Evolutionary conservation across 2,797 vertebrate genomes (phyloP).

Genomic region (Arctocebus calabarensis): DNA sequence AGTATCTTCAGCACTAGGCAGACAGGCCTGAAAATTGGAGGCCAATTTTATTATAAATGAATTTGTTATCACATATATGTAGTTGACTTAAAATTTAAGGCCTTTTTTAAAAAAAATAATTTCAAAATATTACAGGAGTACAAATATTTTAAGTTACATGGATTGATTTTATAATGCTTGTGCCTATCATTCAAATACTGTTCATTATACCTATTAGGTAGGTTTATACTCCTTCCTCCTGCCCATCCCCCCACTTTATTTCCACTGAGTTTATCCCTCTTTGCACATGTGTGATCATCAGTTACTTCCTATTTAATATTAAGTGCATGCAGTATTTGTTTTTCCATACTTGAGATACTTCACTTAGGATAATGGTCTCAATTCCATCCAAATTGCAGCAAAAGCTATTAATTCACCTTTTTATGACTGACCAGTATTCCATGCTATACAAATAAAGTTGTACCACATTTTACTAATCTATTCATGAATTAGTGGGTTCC

Average conservation of each 20-base stretch:
- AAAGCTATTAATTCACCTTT: background rate
- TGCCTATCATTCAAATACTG: background rate
- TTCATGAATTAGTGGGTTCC: background rate
- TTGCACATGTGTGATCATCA: background rate
- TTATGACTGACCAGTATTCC: background rate
- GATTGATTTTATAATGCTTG: background rate
- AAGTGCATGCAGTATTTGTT: fast-evolving
- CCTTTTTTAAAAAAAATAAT: background rate
- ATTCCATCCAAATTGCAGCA: background rate
- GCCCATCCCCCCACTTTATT: background rate
- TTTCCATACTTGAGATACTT: background rate
- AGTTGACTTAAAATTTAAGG: background rate
- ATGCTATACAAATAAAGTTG: background rate
- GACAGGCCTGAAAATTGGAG: background rate
- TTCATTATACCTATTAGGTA: background rate
- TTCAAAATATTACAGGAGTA: background rate
- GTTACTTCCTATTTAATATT: background rate
- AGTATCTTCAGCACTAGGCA: background rate
- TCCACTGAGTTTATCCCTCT: background rate
- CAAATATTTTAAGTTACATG: background rate
- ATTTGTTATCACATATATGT: background rate
- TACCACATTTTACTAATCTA: background rate
- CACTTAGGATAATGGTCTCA: background rate
- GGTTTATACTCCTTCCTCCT: background rate
- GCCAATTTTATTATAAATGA: constrained; percentile 14